A percentile compares a stretch with the other conserved stretches of the same genome.
Evolutionary conservation across 2,797 vertebrate species (phyloP).

Genomic region (Pangasius macronema): DNA sequence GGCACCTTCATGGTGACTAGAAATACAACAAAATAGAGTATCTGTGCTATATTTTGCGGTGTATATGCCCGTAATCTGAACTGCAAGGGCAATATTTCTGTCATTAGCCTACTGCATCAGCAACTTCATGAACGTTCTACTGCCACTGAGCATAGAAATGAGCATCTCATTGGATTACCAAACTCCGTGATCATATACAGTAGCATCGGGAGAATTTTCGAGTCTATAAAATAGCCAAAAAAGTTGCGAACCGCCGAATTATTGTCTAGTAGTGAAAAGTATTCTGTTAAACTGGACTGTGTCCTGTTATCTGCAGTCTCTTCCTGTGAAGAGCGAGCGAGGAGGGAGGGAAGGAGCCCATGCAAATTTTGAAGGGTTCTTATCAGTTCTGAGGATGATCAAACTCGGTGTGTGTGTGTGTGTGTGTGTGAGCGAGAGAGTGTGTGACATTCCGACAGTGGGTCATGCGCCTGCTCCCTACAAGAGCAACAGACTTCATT

Average conservation of each 20-base stretch:
- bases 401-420: slow-evolving; percentile 33
- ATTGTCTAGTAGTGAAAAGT: background rate
- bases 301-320: slow-evolving; percentile 12
- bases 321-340: slow-evolving; percentile 10
- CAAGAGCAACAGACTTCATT: slow-evolving; percentile 86
- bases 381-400: slow-evolving; percentile 44
- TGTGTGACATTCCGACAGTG: slow-evolving; percentile 77
- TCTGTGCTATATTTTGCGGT: background rate
- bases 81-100: background rate
- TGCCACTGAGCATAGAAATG: background rate
- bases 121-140: background rate
- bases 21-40: background rate
- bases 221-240: background rate
- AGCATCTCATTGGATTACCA: background rate
- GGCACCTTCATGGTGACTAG: background rate
- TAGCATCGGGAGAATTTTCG: too few relatives aligned
- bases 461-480: slow-evolving; percentile 77
- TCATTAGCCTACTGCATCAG: background rate
- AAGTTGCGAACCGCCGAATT: background rate
- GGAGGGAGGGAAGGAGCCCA: slow-evolving; percentile 8
- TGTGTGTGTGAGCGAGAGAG: slow-evolving; percentile 37
- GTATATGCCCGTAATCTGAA: background rate
- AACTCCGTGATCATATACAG: background rate
- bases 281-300: background rate
- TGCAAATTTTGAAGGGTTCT: slow-evolving; percentile 50